Percentiles rank a stretch among this genome's conserved stretches.
These are phyloP conservation scores for Stenotaenia linearis DNA, from an alignment of 2,888 invertebrate genomes.

Conservation along the genomic window DNA sequence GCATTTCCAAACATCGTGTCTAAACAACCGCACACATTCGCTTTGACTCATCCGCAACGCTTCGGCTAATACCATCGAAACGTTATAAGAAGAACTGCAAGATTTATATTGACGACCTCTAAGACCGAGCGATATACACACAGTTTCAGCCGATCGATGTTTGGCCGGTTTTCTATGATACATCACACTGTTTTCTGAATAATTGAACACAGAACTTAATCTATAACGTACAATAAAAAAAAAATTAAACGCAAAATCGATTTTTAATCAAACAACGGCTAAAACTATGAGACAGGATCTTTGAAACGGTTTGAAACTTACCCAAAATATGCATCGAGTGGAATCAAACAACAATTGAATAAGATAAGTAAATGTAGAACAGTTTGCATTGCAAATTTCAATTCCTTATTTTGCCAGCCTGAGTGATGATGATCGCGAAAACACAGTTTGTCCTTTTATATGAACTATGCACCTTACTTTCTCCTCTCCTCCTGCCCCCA, in stretches of 20 bases:
- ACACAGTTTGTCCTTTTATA: not conserved
- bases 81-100: not conserved
- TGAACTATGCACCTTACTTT: not conserved
- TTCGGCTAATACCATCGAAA: not conserved
- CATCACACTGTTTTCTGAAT: not conserved
- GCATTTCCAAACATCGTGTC: not conserved
- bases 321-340: not conserved
- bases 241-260: not conserved
- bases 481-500: not conserved
- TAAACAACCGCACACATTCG: not conserved
- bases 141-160: not conserved
- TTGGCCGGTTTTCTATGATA: not conserved
- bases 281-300: too few relatives aligned
- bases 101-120: not conserved
- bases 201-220: not conserved
- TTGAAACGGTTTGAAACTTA: not conserved
- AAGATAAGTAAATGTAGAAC: not conserved
- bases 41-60: not conserved
- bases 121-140: not conserved
- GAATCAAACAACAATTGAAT: not conserved
- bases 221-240: too few relatives aligned
- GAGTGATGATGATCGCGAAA: not conserved
- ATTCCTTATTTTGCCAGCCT: conserved; percentile 24
- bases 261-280: too few relatives aligned
- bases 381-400: conserved; percentile 5